Evolutionary conservation across 2,888 invertebrate species (phyloP).

Genomic region (Callosobruchus maculatus): DNA sequence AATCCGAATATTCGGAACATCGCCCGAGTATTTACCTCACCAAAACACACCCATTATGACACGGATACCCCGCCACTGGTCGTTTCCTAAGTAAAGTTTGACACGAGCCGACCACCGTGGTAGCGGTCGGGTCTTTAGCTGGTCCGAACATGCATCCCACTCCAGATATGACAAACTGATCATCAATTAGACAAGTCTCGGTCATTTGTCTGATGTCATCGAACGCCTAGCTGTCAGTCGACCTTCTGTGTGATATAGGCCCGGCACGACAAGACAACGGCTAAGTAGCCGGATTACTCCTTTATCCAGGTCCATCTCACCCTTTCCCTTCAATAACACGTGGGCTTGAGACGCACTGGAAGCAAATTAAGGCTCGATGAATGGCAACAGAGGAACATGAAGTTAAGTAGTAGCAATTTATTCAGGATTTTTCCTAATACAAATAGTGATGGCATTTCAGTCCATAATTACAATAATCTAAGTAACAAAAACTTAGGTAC

Average conservation of each 20-base stretch:
- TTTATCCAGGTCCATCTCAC: not conserved
- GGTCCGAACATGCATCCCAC: constrained; percentile 37
- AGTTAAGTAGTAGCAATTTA: no score
- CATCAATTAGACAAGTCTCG: constrained; percentile 45
- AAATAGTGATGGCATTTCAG: no score
- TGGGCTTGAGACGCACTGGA: no score
- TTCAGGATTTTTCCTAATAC: no score
- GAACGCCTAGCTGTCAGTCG: constrained; percentile 14
- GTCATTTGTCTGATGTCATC: constrained; percentile 45
- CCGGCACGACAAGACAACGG: not conserved
- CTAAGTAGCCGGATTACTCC: not conserved
- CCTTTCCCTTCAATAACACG: not conserved
- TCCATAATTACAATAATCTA: no score
- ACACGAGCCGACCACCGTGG: constrained; percentile 31
- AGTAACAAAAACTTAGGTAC: no score
- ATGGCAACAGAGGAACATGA: no score
- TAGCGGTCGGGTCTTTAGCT: constrained; percentile 27
- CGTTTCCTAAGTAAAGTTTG: constrained; percentile 10
- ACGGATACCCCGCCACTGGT: constrained; percentile 13
- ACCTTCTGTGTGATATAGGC: not conserved
- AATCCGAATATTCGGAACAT: no score
- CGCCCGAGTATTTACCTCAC: no score
- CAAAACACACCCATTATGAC: no score
- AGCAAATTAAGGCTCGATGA: no score
- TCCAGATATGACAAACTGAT: constrained; percentile 45